Evolutionary conservation across 2,888 invertebrate genomes (phyloP), one percentile per base, ranked within the genome.

Genomic region (Cabera pusaria): DNA sequence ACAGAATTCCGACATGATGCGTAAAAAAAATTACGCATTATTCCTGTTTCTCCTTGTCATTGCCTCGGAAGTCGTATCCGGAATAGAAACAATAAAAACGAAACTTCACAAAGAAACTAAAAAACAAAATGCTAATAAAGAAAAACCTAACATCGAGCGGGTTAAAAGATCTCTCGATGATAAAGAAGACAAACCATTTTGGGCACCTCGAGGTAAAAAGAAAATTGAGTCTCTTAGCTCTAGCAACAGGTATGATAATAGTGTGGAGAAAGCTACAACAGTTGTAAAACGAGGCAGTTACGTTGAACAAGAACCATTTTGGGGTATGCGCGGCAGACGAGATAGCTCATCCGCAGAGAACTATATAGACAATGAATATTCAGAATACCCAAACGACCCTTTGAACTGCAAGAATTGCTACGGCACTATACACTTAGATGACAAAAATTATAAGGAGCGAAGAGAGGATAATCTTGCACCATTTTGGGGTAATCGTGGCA

Each of bases 291-390:
- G 50, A 3, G 58, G 48, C 45, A 53, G 57, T 6, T 59, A 61
- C 21, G 21, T 62, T 1, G 53, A 66, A 5, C 62, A 74, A 31
- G 75, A 79, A 19, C 84, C 83, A 1, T 87, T 88, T 59, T 87
- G 87, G 87, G 84, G 73, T 3, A 74, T 67, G 14, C 64, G 85
- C 49, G 85, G 83, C 3, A 65, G 76, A 50, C 68, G 85, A 6
- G 77, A 75, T 0, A 67, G 63, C 41, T 57, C 58, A 0, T 66
- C 73, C 0, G 44, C 55, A 6, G 81, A 81, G 58, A 57, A 56
- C 33, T 38, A 49, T 25, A 32, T 44, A 7, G 66, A 61, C 1
- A 50, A 51, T 14, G 59, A 64, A 27, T 58, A 56, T 42, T 39
- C 49, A 17, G 54, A 59, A 19, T 22, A 16, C 6, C 20, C 36